Evolutionary conservation across 2,113 vertebrate genomes (phyloP).

Genomic region (Rostratula benghalensis): DNA sequence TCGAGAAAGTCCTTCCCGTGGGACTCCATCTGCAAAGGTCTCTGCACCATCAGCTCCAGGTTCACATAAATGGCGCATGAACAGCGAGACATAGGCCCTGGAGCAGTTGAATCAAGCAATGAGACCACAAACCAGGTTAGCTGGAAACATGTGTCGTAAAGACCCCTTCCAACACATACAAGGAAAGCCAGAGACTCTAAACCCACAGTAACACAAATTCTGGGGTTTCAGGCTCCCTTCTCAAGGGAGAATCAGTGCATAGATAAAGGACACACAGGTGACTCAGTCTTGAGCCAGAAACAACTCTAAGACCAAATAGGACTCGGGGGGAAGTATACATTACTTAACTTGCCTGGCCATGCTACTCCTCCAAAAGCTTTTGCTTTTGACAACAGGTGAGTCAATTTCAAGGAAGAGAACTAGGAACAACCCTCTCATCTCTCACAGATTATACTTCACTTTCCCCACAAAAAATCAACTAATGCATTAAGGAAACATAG

Average conservation of each 20-base stretch:
- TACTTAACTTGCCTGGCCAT: neutral
- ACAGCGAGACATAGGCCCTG: constrained; percentile 95
- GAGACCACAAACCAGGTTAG: neutral
- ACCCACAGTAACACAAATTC: neutral
- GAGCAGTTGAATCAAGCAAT: neutral
- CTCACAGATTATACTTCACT: neutral
- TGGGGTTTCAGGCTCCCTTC: neutral
- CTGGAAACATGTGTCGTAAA: neutral
- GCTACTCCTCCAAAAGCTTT: neutral
- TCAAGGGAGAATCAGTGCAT: neutral
- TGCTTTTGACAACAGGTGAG: neutral
- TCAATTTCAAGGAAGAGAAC: neutral
- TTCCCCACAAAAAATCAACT: neutral
- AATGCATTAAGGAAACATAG: neutral
- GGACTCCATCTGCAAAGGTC: constrained; percentile 96
- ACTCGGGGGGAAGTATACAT: neutral
- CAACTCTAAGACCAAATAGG: neutral
- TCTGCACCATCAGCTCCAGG: constrained; percentile 96
- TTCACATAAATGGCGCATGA: constrained; percentile 98
- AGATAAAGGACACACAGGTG: neutral
- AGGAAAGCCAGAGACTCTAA: neutral
- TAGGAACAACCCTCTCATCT: neutral
- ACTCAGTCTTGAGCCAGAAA: neutral
- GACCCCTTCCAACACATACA: neutral
- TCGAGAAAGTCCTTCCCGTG: constrained; percentile 93